Evolutionary conservation across 2,113 vertebrate species (phyloP).

Genomic region (Elgaria multicarinata): DNA sequence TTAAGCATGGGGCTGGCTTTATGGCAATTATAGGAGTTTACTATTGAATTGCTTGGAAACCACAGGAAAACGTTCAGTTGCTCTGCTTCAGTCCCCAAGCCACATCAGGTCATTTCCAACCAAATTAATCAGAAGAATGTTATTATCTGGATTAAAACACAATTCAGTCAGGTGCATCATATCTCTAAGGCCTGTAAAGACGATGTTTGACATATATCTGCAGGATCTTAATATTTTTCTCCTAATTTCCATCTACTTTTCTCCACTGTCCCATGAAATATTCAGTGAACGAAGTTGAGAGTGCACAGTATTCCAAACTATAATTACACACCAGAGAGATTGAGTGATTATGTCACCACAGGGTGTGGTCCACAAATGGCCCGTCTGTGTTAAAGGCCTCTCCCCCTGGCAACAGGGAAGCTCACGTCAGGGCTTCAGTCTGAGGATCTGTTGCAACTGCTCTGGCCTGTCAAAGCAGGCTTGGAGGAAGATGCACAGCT

Average conservation of each 20-base stretch:
- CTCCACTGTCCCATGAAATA: background rate
- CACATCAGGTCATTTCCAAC: background rate
- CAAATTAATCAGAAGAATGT: background rate
- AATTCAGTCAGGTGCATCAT: background rate
- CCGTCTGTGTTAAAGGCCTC: background rate
- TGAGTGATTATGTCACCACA: background rate
- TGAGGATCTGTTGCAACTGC: background rate
- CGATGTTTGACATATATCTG: background rate
- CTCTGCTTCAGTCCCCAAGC: background rate
- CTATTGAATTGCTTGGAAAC: background rate
- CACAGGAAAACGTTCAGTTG: background rate
- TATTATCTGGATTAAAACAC: background rate
- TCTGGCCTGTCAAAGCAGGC: background rate
- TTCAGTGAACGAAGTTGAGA: background rate
- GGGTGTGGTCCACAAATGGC: background rate
- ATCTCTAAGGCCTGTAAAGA: background rate
- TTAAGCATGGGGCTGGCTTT: background rate
- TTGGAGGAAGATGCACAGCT: background rate
- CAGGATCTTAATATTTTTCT: background rate
- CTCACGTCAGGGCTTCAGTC: background rate
- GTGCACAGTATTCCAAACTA: background rate
- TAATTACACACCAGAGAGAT: background rate
- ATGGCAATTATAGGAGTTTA: background rate
- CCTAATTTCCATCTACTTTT: background rate
- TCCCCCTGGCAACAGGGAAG: background rate